Conservation (phyloP, 2,113 vertebrate genomes). For the Collichthys lucidus region DNA sequence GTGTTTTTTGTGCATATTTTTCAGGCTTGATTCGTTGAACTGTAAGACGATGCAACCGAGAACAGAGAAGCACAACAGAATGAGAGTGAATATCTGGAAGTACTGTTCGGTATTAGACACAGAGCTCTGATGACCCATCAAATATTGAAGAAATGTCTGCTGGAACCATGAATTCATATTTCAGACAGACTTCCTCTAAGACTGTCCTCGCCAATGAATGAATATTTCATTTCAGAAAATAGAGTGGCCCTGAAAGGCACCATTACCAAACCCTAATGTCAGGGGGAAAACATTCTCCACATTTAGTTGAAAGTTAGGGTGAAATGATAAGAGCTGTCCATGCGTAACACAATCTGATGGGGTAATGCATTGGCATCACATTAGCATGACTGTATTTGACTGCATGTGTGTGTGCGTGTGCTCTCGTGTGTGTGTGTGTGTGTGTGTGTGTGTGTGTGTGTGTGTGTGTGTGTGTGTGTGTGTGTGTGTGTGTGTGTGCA, state of each 20-base stretch:
- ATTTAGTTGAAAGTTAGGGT: conserved; percentile 75
- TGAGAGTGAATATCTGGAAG: conserved; percentile 63
- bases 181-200: conserved; percentile 79
- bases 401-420: conserved; percentile 20
- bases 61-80: conserved; percentile 47
- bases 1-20: conserved; percentile 35
- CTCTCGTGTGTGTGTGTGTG: conserved; percentile 22
- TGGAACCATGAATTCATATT: conserved; percentile 80
- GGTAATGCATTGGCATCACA: conserved; percentile 78
- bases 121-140: conserved; percentile 80
- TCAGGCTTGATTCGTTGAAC: conserved; percentile 43
- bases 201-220: conserved; percentile 78
- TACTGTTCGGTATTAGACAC: conserved; percentile 69
- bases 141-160: conserved; percentile 84
- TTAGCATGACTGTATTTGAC: conserved; percentile 70
- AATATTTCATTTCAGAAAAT: conserved; percentile 83
- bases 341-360: conserved; percentile 76
- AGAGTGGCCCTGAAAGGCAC: conserved; percentile 80
- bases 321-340: conserved; percentile 77
- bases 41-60: conserved; percentile 31
- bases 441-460: conserved; percentile 5
- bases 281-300: conserved; percentile 72
- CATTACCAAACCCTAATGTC: conserved; percentile 79
- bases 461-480: conserved; percentile 29
- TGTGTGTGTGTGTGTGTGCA: conserved; percentile 5